Evolutionary conservation across 2,797 vertebrate genomes (phyloP).

Genomic region (Merluccius polli): DNA sequence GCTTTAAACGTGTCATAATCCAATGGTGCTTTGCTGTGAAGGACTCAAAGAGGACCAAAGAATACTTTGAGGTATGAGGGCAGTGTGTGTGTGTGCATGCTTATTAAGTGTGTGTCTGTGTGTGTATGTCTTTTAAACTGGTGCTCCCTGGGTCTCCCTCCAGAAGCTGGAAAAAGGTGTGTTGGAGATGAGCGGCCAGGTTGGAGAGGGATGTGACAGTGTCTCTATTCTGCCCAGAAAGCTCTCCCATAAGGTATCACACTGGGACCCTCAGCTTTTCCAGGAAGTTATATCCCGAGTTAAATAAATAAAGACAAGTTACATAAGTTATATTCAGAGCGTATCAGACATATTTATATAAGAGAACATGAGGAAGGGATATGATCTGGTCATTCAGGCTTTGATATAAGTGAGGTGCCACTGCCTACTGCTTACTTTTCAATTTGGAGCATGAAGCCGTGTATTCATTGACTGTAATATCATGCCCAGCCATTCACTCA

Average conservation of each 20-base stretch:
- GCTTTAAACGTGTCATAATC: constrained; percentile 50
- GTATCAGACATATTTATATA: not conserved
- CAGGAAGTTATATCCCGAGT: not conserved
- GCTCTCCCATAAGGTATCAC: constrained; percentile 67
- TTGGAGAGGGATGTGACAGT: constrained; percentile 47
- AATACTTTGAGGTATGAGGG: constrained; percentile 67
- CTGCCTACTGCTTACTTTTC: not conserved
- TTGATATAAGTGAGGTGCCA: not conserved
- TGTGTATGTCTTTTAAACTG: constrained; percentile 3
- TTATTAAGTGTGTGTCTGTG: not conserved
- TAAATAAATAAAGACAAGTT: not conserved
- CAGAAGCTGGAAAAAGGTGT: constrained; percentile 53
- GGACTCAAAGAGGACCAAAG: constrained; percentile 61
- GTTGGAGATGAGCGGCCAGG: constrained; percentile 30
- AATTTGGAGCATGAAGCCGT: not conserved
- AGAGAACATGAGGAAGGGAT: not conserved
- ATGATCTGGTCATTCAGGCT: not conserved
- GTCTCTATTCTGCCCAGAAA: constrained; percentile 65
- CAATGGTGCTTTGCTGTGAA: constrained; percentile 57
- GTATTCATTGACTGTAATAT: not conserved
- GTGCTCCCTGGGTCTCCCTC: not conserved
- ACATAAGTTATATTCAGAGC: not conserved
- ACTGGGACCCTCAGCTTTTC: not conserved
- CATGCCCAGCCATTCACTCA: not conserved
- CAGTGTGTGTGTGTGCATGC: not conserved